phyloP scores from a whole-genome alignment of 2,113 vertebrate genomes.

The Vidua macroura region DNA sequence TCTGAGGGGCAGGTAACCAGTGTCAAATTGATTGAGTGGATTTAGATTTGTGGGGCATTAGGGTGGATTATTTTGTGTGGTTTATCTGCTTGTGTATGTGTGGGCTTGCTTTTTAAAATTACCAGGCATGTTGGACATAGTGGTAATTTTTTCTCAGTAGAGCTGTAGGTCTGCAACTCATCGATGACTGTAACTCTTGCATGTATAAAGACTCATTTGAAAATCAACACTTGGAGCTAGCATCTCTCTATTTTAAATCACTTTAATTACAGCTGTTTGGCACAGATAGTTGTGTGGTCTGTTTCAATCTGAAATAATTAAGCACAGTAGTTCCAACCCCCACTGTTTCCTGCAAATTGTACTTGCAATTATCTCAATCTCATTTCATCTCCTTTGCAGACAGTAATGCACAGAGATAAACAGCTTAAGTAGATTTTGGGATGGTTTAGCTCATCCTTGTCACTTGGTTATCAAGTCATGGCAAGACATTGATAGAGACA shows the following conservation, averaged over 20 bases:
- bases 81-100: neutral
- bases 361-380: constrained; percentile 68
- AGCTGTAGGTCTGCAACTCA: neutral
- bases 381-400: constrained; percentile 57
- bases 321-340: constrained; percentile 54
- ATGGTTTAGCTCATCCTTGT: constrained; percentile 59
- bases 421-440: constrained; percentile 41
- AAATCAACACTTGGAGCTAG: constrained; percentile 54
- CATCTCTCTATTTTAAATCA: constrained; percentile 63
- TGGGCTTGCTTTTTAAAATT: neutral
- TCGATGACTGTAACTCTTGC: neutral
- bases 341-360: constrained; percentile 60
- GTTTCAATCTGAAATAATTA: constrained; percentile 70
- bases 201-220: constrained; percentile 26
- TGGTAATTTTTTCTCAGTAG: neutral
- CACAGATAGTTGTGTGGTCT: constrained; percentile 63
- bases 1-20: neutral
- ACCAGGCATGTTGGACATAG: neutral
- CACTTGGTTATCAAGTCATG: constrained; percentile 32
- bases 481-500: constrained; percentile 9
- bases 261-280: constrained; percentile 70
- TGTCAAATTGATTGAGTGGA: neutral
- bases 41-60: neutral
- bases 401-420: constrained; percentile 44
- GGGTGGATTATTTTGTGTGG: neutral